Evolutionary conservation across 37 sponge, comb jelly and placozoan genomes (phyloP).

Genomic region (Crambe crambe): DNA sequence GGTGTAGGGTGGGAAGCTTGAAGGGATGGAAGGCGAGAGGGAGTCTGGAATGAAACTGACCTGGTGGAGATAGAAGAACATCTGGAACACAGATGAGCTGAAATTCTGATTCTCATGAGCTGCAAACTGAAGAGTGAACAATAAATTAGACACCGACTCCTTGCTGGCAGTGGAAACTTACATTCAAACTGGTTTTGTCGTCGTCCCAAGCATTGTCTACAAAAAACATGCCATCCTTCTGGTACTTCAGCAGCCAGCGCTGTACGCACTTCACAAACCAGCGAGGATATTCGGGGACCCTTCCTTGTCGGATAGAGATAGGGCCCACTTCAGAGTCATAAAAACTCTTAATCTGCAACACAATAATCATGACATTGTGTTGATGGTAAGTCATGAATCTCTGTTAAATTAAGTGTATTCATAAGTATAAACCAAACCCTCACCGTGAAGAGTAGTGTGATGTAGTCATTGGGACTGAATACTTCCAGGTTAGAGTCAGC

Average conservation of each 20-base stretch:
- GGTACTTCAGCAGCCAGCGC: slow-evolving; percentile 61
- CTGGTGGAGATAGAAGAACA: slow-evolving; percentile 43
- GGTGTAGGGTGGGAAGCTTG: not conserved
- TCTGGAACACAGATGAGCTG: slow-evolving; percentile 56
- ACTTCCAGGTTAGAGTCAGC: slow-evolving; percentile 46
- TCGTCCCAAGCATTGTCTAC: slow-evolving; percentile 75
- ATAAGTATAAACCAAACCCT: slow-evolving; percentile 1
- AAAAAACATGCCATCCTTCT: slow-evolving; percentile 40
- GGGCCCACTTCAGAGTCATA: slow-evolving; percentile 56
- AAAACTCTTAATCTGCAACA: slow-evolving; percentile 64
- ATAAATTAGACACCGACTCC: not conserved
- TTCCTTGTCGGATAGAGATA: slow-evolving; percentile 1
- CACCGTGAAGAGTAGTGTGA: slow-evolving; percentile 61
- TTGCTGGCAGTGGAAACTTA: not conserved
- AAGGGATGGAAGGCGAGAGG: not conserved
- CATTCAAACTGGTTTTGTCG: slow-evolving; percentile 43
- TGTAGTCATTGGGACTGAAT: slow-evolving; percentile 57
- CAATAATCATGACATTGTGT: too few relatives aligned
- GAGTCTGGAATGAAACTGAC: not conserved
- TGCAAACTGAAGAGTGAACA: slow-evolving; percentile 51
- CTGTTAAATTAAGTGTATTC: not conserved
- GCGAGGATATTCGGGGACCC: slow-evolving; percentile 52
- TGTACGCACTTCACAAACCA: slow-evolving; percentile 79
- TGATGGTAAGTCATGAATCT: too few relatives aligned
- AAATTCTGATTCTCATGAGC: slow-evolving; percentile 44